Conservation (phyloP, 2,113 vertebrate species). For the Xenotilapia leptura region DNA sequence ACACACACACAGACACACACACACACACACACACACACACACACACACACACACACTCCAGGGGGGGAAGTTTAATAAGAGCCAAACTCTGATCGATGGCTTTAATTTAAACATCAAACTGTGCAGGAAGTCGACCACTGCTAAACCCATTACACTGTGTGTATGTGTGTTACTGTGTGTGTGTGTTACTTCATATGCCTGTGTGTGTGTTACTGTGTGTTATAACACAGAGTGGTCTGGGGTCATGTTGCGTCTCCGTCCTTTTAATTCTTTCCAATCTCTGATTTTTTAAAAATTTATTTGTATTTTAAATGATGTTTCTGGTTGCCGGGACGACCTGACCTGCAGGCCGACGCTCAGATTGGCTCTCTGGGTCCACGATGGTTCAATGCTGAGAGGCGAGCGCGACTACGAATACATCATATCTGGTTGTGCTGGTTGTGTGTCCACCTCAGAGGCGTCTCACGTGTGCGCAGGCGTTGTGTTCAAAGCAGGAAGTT, state of each 20-base stretch:
- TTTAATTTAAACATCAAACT: constrained; percentile 61
- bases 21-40: neutral
- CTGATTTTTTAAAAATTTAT: fast-evolving
- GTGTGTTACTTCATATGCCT: fast-evolving
- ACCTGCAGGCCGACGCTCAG: neutral
- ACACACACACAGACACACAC: too few species aligned
- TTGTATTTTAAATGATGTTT: neutral
- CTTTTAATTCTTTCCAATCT: neutral
- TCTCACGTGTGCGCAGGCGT: neutral
- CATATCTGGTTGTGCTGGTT: neutral
- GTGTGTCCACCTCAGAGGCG: neutral
- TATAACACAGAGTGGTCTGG: neutral
- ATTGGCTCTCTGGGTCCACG: neutral
- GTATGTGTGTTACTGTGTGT: neutral
- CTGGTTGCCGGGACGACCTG: neutral
- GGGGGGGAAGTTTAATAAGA: constrained; percentile 34
- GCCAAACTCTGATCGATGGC: constrained; percentile 47
- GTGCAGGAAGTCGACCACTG: neutral
- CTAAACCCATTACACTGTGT: neutral
- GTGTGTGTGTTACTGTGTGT: neutral
- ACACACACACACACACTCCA: neutral
- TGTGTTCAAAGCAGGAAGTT: neutral
- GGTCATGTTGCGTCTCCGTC: neutral
- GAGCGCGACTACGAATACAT: neutral
- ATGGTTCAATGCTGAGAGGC: neutral